Evolutionary conservation across 2,797 vertebrate species (phyloP).

Genomic region (Phoeniculus purpureus): DNA sequence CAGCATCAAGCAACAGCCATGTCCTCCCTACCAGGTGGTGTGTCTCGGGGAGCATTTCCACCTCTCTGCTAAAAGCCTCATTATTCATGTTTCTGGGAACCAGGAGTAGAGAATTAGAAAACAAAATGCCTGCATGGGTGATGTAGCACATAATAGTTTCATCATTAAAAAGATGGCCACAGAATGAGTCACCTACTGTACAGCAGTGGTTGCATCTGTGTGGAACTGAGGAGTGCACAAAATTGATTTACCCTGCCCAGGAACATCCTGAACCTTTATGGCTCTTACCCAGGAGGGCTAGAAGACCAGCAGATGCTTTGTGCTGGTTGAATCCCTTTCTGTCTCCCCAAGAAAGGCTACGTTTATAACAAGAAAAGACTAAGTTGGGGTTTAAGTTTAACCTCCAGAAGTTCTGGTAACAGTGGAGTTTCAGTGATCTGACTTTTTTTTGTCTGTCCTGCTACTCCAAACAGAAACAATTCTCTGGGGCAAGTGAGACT

Average conservation of each 20-base stretch:
- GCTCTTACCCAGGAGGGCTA: not conserved
- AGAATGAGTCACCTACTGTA: conserved; percentile 45
- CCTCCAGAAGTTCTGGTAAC: not conserved
- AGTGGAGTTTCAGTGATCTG: fast-evolving
- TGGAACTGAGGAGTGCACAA: conserved; percentile 16
- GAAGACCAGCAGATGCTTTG: not conserved
- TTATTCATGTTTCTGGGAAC: conserved; percentile 26
- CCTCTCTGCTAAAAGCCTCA: conserved; percentile 3
- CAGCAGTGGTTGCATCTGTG: not conserved
- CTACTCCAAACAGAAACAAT: not conserved
- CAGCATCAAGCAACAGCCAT: not conserved
- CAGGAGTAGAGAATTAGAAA: conserved; percentile 26
- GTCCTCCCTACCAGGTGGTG: not conserved
- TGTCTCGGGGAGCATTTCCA: not conserved
- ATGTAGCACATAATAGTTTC: conserved; percentile 11
- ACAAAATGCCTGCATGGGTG: conserved; percentile 46
- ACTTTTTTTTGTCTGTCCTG: not conserved
- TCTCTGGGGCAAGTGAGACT: not conserved
- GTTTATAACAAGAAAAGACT: not conserved
- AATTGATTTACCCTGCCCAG: not conserved
- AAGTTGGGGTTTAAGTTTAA: not conserved
- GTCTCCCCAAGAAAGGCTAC: not conserved
- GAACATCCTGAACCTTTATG: not conserved
- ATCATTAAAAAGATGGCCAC: conserved; percentile 17
- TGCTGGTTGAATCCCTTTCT: not conserved